These are phyloP conservation scores for Drosophila affinis DNA, from an alignment of 2,888 invertebrate species.

Conservation along the genomic window DNA sequence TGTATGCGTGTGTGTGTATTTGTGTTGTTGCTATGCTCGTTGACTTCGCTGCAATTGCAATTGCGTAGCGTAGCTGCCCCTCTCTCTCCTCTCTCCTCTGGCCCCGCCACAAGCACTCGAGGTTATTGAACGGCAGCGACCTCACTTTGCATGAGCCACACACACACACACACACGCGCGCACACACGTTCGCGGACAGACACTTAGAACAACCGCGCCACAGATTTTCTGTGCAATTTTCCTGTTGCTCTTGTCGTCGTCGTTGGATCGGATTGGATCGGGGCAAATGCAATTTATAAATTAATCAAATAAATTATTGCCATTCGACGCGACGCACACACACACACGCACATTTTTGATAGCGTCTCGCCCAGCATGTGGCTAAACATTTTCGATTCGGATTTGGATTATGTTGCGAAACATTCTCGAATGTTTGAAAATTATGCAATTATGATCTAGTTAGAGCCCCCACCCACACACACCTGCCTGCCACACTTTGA, in stretches of 20 bases:
- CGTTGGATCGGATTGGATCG: not conserved
- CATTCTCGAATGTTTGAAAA: not conserved
- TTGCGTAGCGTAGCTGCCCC: constrained; percentile 62
- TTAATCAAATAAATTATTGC: constrained; percentile 78
- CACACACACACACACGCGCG: constrained; percentile 15
- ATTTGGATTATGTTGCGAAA: not conserved
- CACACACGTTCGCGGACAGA: constrained; percentile 14
- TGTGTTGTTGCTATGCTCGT: constrained; percentile 63
- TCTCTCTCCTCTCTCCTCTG: constrained; percentile 29
- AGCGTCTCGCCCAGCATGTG: constrained; percentile 1
- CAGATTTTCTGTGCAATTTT: constrained; percentile 63
- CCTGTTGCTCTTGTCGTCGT: constrained; percentile 73
- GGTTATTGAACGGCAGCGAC: constrained; percentile 83
- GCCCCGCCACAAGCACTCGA: constrained; percentile 56
- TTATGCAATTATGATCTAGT: not conserved
- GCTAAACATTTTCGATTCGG: not conserved
- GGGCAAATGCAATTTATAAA: constrained; percentile 72
- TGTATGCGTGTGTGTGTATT: constrained; percentile 23
- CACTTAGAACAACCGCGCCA: constrained; percentile 26
- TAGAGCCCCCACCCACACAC: no score
- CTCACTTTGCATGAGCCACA: constrained; percentile 76
- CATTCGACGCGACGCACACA: constrained; percentile 57
- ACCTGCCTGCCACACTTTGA: no score
- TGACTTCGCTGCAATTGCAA: constrained; percentile 58
- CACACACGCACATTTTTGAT: not conserved